Evolutionary conservation across 2,888 invertebrate species (phyloP).

Genomic region (Nycteola revayana): DNA sequence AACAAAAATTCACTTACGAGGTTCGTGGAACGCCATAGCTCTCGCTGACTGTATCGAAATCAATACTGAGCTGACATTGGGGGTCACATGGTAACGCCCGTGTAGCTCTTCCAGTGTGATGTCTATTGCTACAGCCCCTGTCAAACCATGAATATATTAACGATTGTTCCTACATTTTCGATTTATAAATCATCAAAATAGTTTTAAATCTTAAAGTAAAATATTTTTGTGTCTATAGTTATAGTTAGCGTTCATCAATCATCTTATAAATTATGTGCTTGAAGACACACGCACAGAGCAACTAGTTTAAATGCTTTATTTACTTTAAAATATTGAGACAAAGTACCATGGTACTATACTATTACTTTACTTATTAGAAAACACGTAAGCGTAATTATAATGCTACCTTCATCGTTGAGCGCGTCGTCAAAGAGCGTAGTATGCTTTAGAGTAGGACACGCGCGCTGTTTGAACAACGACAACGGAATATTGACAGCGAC

Average conservation of each 20-base stretch:
- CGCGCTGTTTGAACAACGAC: constrained; percentile 35
- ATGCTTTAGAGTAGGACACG: constrained; percentile 45
- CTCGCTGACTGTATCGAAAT: constrained; percentile 44
- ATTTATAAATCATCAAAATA: too few species aligned
- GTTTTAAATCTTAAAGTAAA: too few species aligned
- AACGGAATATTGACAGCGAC: constrained; percentile 72
- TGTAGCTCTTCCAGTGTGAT: constrained; percentile 80
- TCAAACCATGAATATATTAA: too few species aligned
- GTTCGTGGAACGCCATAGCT: constrained; percentile 52
- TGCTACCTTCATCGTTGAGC: constrained; percentile 75
- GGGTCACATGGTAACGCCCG: constrained; percentile 51
- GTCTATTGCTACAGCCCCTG: constrained; percentile 84
- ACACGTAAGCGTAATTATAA: neutral
- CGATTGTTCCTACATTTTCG: too few species aligned
- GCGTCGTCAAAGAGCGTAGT: constrained; percentile 74
- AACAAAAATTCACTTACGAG: constrained; percentile 41
- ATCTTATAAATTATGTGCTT: too few species aligned
- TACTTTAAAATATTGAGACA: too few species aligned
- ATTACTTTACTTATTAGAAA: neutral
- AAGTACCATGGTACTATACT: too few species aligned
- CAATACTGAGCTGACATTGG: constrained; percentile 45
- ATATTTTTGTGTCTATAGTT: too few species aligned
- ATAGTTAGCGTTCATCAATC: too few species aligned
- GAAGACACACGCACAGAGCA: too few species aligned
- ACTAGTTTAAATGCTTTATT: too few species aligned